These are phyloP conservation scores for Oryzias curvinotus DNA, from an alignment of 2,113 vertebrate species.

Conservation along the genomic window DNA sequence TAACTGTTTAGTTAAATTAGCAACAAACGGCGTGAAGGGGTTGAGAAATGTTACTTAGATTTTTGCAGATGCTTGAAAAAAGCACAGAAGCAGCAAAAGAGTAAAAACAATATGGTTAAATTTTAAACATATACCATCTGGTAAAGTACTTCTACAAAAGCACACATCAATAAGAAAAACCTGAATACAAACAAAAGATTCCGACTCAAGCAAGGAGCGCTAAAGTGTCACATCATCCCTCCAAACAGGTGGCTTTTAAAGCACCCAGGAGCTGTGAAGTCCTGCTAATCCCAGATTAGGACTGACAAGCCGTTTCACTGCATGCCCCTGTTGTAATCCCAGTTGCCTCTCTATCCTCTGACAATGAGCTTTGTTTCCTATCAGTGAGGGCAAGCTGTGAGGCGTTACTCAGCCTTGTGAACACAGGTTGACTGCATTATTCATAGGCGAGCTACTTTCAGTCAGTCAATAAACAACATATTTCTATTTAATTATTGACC, in stretches of 20 bases:
- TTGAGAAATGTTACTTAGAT: too few species aligned
- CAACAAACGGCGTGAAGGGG: too few species aligned
- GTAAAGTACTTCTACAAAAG: background rate
- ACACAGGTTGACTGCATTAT: constrained; percentile 64
- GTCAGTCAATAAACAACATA: constrained; percentile 48
- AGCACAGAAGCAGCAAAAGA: too few species aligned
- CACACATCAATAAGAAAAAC: background rate
- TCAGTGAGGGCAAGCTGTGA: constrained; percentile 36
- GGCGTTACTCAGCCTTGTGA: constrained; percentile 46
- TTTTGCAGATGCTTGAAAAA: too few species aligned
- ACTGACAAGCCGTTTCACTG: constrained; percentile 64
- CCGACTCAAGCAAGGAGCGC: constrained; percentile 30
- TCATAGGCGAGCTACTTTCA: constrained; percentile 51
- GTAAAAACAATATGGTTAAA: background rate
- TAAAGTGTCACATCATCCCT: constrained; percentile 44
- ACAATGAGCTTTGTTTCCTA: constrained; percentile 68
- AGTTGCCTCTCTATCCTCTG: constrained; percentile 48
- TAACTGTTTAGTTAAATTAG: too few species aligned
- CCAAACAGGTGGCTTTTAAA: constrained; percentile 72
- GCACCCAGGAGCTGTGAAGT: constrained; percentile 54
- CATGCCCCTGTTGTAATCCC: constrained; percentile 63
- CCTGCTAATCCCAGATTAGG: constrained; percentile 71
- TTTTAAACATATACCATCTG: background rate
- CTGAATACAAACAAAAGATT: constrained; percentile 35
- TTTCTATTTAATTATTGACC: constrained; percentile 67